phyloP scores from a whole-genome alignment of 2,113 vertebrate species.

The Gasterosteus nipponicus region DNA sequence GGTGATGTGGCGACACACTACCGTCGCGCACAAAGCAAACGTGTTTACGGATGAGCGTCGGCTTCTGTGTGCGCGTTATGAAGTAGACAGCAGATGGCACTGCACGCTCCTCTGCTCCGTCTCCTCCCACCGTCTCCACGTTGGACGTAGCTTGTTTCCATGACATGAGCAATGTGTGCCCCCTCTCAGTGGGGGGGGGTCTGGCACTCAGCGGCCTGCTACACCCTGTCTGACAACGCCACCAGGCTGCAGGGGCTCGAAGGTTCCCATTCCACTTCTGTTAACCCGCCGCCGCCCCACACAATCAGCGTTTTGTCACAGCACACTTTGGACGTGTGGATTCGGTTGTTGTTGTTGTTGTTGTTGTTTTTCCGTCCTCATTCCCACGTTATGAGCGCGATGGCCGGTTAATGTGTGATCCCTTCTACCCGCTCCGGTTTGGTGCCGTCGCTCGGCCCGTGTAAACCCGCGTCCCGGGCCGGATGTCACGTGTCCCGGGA shows the following conservation, averaged over 20 bases:
- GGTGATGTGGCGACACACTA: neutral
- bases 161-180: constrained; percentile 58
- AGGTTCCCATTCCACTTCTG: neutral
- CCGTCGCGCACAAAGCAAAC: too few species aligned
- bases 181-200: constrained; percentile 28
- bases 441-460: constrained; percentile 30
- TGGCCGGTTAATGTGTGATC: constrained; percentile 38
- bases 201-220: constrained; percentile 54
- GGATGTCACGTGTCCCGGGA: constrained; percentile 71
- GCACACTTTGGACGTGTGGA: neutral
- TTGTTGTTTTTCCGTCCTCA: neutral
- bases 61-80: too few species aligned
- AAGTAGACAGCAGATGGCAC: constrained; percentile 65
- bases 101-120: constrained; percentile 8
- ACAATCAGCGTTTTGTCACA: constrained; percentile 4
- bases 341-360: neutral
- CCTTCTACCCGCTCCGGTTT: constrained; percentile 23
- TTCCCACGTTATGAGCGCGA: constrained; percentile 7
- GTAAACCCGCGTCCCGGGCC: constrained; percentile 45
- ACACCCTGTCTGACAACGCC: constrained; percentile 59
- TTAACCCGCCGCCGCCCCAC: neutral
- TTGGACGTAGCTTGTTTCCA: constrained; percentile 49
- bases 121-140: too few species aligned
- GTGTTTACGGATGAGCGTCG: too few species aligned
- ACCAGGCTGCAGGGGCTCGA: constrained; percentile 8